Base-by-base conservation (phyloP, 2,888 invertebrate genomes). In the Lepidocyrtinus sp. region DNA sequence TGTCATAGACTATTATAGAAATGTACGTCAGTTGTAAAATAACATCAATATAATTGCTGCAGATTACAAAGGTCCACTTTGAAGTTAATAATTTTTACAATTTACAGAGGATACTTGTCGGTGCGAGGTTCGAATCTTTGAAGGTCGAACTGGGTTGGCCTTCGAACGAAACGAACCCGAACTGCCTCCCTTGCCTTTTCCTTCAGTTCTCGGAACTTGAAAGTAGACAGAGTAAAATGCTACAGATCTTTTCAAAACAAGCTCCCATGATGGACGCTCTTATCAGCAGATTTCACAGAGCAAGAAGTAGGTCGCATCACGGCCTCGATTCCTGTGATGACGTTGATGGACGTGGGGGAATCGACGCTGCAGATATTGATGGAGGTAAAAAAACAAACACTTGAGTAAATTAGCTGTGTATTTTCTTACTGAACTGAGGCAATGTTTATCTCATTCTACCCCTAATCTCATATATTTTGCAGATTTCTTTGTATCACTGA, bases 91-190 rank as follows among this genome's bases (percentile, higher is more conserved):
- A 17, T 9, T 5, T 36, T 36, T 36, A 7, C n/a, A 24, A 64
- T 77, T 88, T 89, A 24, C 89, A 96, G 96, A 94, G 94, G 82
- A 91, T 96, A 63, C 90, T 96, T 50, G 90, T 97, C 67, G 96
- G 96, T 24, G 90, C 97, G 65, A 92, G 94, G 63, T 97, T 95
- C 87, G 95, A 96, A 87, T 95, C 97, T 87, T 90, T 98, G 84
- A 96, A 95, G 17, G 98, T 97, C 96, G 96, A 97, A 88, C 94
- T 94, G 89, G 96, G 96, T 0, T 93, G 96, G 87, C 94, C 95
- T 0, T 94, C 95, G 0, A 94, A 95, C 87, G 93, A 93, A 87
- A 94, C 95, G 88, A 90, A 90, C 87, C 91, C 92, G 19, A 95
- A 97, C 88, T 95, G 96, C 87, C 90, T 96, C 85, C 97, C 97